Conservation (phyloP, 92 coral and sea anemone species). For the Desmophyllum pertusum region DNA sequence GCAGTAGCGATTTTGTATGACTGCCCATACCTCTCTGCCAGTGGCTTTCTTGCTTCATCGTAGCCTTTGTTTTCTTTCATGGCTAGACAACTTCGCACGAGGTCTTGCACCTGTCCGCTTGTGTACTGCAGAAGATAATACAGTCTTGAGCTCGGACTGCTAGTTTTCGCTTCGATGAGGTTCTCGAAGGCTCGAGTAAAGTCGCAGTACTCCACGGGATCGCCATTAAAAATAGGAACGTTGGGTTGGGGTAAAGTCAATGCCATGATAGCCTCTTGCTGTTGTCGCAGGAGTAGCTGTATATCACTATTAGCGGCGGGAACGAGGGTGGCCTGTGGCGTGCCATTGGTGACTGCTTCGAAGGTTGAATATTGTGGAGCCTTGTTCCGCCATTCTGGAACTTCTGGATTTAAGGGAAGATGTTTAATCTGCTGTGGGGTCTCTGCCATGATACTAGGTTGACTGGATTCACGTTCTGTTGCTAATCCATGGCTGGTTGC, state of each 20-base stretch:
- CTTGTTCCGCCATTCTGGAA: too few species aligned
- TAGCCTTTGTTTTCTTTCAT: slow-evolving; percentile 43
- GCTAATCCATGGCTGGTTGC: too few species aligned
- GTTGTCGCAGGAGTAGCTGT: slow-evolving; percentile 10
- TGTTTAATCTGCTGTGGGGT: too few species aligned
- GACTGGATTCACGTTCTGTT: too few species aligned
- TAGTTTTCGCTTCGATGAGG: slow-evolving; percentile 42
- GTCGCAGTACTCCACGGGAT: slow-evolving; percentile 43
- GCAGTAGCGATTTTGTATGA: slow-evolving; percentile 54
- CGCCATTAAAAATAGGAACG: slow-evolving; percentile 42
- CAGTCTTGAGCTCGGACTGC: slow-evolving; percentile 29
- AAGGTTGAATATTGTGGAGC: too few species aligned
- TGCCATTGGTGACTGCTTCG: background rate
- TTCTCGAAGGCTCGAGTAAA: slow-evolving; percentile 55
- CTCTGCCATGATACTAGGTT: too few species aligned
- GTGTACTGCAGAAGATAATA: slow-evolving; percentile 58
- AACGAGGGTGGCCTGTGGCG: background rate
- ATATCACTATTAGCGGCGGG: too few species aligned
- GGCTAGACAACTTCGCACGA: slow-evolving; percentile 51
- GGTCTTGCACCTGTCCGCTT: slow-evolving; percentile 43
- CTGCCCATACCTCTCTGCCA: slow-evolving; percentile 48
- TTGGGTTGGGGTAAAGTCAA: slow-evolving; percentile 44
- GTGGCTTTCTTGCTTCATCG: slow-evolving; percentile 26
- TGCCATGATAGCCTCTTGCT: slow-evolving; percentile 14
- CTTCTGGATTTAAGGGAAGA: too few species aligned